Evolutionary conservation across 35 echinoderm and acorn worm species (phyloP), one percentile per base, ranked within the genome.

Genomic region (Apostichopus japonicus): DNA sequence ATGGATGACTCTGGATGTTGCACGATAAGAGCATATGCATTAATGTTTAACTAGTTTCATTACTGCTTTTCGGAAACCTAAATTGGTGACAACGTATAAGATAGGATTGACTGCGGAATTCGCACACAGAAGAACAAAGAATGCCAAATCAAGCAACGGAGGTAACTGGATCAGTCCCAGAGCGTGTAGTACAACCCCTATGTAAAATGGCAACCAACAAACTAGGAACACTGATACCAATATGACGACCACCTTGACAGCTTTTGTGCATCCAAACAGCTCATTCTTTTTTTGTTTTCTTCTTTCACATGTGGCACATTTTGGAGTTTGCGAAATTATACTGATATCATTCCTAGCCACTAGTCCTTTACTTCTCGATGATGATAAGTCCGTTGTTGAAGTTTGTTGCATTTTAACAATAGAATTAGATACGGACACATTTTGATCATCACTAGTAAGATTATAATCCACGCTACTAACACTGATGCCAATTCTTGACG

Each of bases 41-140:
- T 44, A 44, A 44, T 44, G 33, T 44, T 67, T 11, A 67, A 67
- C 11, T 67, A 67, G 11, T 67, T 83, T 83, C 79, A 83, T 10
- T 53, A 83, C 54, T 83, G 44, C 79, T 54, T 83, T 83, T 83
- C 52, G 79, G 54, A 83, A 83, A 83, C 33, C 54, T 6, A 11
- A 11, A 14, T 83, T 44, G 24, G 79, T 83, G 4, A 55, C 24
- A 15, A 83, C 79, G 24, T 83, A 83, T n/a, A 83, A 33, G n/a
- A 44, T 53, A 55, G 79, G 79, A 83, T 83, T 83, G 44, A 83
- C 54, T 4, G 79, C 79, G 15, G 79, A 83, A 54, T 83, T 83
- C 10, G 6, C 44, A 7, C 79, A 83, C 1, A 83, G 4, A 17
- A 83, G 6, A 13, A 83, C 10, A 54, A 52, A 83, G 25, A 83